These are phyloP conservation scores for Xiphophorus hellerii DNA, from an alignment of 2,113 vertebrate genomes.

Conservation along the genomic window DNA sequence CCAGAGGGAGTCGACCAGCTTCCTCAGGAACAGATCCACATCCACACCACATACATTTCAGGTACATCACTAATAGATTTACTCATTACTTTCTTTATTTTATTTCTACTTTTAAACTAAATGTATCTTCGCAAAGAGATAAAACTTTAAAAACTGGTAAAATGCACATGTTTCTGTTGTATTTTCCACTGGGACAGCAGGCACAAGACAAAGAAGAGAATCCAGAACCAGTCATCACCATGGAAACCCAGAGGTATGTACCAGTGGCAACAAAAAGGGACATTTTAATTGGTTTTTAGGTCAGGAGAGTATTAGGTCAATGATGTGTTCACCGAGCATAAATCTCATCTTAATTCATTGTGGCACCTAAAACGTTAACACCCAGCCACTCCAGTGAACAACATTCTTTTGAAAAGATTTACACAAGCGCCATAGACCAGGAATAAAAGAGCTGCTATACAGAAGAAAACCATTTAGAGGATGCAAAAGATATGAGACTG, in stretches of 20 bases:
- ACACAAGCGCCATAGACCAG: conserved; percentile 9
- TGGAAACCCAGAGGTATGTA: conserved; percentile 72
- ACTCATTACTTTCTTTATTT: background rate
- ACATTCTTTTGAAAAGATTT: conserved; percentile 48
- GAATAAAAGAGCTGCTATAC: conserved; percentile 5
- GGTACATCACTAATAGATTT: conserved; percentile 63
- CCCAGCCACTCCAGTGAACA: conserved; percentile 40
- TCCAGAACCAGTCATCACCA: conserved; percentile 30
- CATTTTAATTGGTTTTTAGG: conserved; percentile 51
- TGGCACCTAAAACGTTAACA: conserved; percentile 51
- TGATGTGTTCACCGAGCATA: conserved; percentile 44
- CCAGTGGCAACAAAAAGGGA: conserved; percentile 30
- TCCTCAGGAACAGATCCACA: conserved; percentile 67
- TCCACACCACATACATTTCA: conserved; percentile 71
- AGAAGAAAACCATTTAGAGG: too few relatives aligned
- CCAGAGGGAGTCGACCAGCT: conserved; percentile 47
- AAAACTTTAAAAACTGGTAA: background rate
- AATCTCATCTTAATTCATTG: conserved; percentile 51
- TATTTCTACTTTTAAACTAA: background rate
- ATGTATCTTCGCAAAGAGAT: background rate
- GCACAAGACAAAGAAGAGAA: conserved; percentile 34
- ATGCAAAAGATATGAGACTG: too few relatives aligned
- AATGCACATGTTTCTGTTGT: background rate
- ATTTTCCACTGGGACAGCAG: conserved; percentile 49
- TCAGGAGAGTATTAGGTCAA: conserved; percentile 56